Evolutionary conservation across 2,888 invertebrate species (phyloP).

Genomic region (Siphonodentalium dalli): DNA sequence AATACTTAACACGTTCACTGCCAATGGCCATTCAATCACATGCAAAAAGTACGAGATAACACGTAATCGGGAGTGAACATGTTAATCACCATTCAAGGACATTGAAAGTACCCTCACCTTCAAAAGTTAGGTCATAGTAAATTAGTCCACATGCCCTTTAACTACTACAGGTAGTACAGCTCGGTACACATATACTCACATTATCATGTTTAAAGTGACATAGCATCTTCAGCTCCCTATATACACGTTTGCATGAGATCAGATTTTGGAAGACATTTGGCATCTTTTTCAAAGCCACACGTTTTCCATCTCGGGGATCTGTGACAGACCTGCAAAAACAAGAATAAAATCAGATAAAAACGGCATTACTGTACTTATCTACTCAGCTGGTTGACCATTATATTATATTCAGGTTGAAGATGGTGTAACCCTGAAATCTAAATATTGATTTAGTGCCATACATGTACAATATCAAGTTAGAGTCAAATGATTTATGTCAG

Average conservation of each 20-base stretch:
- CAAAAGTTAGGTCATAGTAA: neutral
- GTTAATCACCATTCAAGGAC: too few species aligned
- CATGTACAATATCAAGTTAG: too few species aligned
- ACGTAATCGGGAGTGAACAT: too few species aligned
- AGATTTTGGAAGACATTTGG: constrained; percentile 99
- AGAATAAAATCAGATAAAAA: constrained; percentile 10
- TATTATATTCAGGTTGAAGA: too few species aligned
- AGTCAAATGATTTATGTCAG: too few species aligned
- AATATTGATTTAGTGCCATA: too few species aligned
- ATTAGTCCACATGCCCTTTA: neutral
- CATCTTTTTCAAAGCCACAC: constrained; percentile 98
- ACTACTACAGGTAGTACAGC: constrained; percentile 1
- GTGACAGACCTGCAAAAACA: constrained; percentile 90
- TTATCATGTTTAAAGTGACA: constrained; percentile 99
- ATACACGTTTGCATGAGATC: constrained; percentile 97
- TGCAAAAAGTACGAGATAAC: too few species aligned
- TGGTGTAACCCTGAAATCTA: neutral
- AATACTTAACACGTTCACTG: too few species aligned
- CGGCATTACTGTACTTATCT: neutral
- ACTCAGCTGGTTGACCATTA: neutral
- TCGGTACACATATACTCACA: constrained; percentile 74
- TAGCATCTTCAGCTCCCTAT: constrained; percentile 98
- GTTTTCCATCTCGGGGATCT: constrained; percentile 96
- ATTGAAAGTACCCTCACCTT: neutral
- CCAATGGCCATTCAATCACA: too few species aligned